A percentile compares a stretch with the other conserved stretches of the same genome.
These are phyloP conservation scores for Cirrhinus mrigala DNA, from an alignment of 2,797 vertebrate species.

Conservation along the genomic window DNA sequence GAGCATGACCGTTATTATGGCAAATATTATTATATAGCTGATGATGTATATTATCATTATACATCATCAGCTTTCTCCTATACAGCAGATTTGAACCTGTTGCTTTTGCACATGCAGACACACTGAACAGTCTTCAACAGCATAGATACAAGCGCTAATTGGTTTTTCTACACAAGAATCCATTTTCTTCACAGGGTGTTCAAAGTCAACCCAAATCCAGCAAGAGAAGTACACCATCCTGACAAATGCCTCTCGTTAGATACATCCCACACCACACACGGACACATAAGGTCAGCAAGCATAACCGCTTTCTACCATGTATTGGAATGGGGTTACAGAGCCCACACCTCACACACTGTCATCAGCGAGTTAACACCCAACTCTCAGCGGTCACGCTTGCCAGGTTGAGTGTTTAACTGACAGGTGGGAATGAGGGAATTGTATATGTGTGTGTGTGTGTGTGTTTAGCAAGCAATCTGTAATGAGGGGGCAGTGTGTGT, in stretches of 20 bases:
- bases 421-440: slow-evolving; percentile 81
- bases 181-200: slow-evolving; percentile 17
- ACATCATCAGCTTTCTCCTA: not conserved
- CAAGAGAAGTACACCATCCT: not conserved
- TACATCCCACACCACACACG: slow-evolving; percentile 14
- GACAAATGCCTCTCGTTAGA: slow-evolving; percentile 7
- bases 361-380: slow-evolving; percentile 70
- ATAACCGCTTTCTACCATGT: slow-evolving; percentile 28
- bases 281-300: not conserved
- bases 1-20: slow-evolving; percentile 39
- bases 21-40: not conserved
- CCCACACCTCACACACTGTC: slow-evolving; percentile 41
- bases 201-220: slow-evolving; percentile 29
- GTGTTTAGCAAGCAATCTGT: slow-evolving; percentile 59
- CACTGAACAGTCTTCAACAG: slow-evolving; percentile 58
- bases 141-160: slow-evolving; percentile 23
- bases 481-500: slow-evolving; percentile 64
- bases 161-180: not conserved
- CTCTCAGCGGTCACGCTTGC: slow-evolving; percentile 70
- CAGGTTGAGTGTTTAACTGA: slow-evolving; percentile 71
- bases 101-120: not conserved
- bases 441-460: slow-evolving; percentile 47
- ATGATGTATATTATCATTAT: not conserved
- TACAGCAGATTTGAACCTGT: not conserved
- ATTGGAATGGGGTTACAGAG: slow-evolving; percentile 28